Evolutionary conservation across 2,113 vertebrate species (phyloP).

Genomic region (Eulemur macaco): DNA sequence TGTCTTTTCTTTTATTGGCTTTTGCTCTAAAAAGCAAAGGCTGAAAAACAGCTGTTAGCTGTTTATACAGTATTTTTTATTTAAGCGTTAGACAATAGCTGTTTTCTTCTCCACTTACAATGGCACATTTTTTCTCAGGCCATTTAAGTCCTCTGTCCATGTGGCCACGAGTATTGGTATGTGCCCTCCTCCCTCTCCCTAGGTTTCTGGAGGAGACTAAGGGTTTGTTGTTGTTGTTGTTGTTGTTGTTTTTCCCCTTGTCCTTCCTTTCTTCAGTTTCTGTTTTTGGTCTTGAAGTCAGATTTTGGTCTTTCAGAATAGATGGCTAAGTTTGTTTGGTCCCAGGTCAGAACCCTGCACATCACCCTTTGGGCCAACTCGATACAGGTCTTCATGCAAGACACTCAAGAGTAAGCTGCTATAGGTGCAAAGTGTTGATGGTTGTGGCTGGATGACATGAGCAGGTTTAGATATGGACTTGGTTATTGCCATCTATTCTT

Average conservation of each 20-base stretch:
- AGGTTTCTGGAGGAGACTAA: constrained; percentile 21
- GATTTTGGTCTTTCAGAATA: not conserved
- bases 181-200: not conserved
- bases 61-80: constrained; percentile 70
- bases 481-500: not conserved
- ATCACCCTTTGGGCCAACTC: not conserved
- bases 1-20: constrained; percentile 40
- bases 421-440: not conserved
- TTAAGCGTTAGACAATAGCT: constrained; percentile 68
- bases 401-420: not conserved
- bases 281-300: constrained; percentile 9
- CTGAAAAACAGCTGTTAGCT: constrained; percentile 70
- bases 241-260: not conserved
- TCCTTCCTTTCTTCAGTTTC: not conserved
- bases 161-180: constrained; percentile 26
- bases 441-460: not conserved
- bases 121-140: not conserved
- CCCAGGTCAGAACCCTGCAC: not conserved
- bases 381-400: not conserved
- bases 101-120: constrained; percentile 73
- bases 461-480: not conserved
- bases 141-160: constrained; percentile 24
- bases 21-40: constrained; percentile 63
- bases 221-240: too few species aligned
- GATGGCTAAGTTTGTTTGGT: not conserved